phyloP scores from a whole-genome alignment of 2,888 invertebrate genomes.

The Andricus quercusramuli region DNA sequence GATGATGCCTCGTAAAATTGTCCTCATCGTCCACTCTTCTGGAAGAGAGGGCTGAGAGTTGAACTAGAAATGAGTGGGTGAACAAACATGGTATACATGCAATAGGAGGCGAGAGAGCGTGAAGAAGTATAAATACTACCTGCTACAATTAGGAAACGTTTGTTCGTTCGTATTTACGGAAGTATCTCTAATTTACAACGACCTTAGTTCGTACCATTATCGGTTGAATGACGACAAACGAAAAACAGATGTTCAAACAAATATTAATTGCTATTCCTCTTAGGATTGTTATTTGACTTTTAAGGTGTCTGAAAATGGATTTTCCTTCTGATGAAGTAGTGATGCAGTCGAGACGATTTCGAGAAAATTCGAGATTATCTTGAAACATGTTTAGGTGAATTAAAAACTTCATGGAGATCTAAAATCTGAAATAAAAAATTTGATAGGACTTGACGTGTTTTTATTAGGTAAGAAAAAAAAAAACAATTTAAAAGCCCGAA shows the following conservation, averaged over 20 bases:
- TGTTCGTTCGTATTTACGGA: constrained; percentile 68
- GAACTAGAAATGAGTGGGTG: constrained; percentile 1
- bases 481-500: too few species aligned
- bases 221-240: not conserved
- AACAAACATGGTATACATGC: constrained; percentile 5
- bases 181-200: constrained; percentile 65
- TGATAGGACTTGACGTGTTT: too few species aligned
- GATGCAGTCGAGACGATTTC: too few species aligned
- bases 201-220: not conserved
- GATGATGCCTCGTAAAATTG: constrained; percentile 36
- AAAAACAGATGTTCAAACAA: not conserved
- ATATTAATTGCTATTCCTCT: too few species aligned
- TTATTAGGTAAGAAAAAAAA: too few species aligned
- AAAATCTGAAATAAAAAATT: too few species aligned
- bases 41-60: constrained; percentile 23
- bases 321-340: not conserved
- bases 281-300: too few species aligned
- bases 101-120: constrained; percentile 45
- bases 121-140: constrained; percentile 67
- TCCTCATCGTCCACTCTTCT: constrained; percentile 23
- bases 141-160: constrained; percentile 71
- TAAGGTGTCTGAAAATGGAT: not conserved
- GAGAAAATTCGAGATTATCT: too few species aligned
- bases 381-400: too few species aligned
- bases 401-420: too few species aligned